Percentiles rank a stretch among this genome's conserved stretches.
These are phyloP conservation scores for Nymphalis c-album DNA, from an alignment of 2,888 invertebrate species.

Conservation along the genomic window DNA sequence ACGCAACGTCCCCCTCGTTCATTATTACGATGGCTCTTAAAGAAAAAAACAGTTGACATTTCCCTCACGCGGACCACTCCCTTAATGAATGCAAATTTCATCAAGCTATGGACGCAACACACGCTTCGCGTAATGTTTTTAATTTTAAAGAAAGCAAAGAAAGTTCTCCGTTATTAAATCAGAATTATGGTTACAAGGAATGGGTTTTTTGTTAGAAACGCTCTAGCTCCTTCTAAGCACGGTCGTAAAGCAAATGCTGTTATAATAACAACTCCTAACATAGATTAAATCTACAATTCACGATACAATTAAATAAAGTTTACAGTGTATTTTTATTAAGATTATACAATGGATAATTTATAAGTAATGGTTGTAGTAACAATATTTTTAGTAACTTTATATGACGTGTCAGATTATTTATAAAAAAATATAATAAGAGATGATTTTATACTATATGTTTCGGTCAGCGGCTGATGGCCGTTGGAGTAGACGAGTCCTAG, in stretches of 20 bases:
- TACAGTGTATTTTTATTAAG: neutral
- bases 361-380: too few species aligned
- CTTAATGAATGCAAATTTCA: slow-evolving; percentile 77
- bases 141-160: slow-evolving; percentile 51
- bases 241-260: neutral
- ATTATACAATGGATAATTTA: neutral
- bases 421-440: too few species aligned
- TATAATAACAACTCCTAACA: slow-evolving; percentile 4
- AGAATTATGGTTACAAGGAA: slow-evolving; percentile 27
- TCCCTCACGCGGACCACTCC: slow-evolving; percentile 52
- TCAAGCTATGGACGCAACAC: slow-evolving; percentile 56
- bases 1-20: slow-evolving; percentile 34
- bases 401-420: too few species aligned
- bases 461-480: too few species aligned
- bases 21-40: slow-evolving; percentile 49
- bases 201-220: slow-evolving; percentile 14
- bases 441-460: too few species aligned
- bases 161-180: slow-evolving; percentile 34
- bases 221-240: slow-evolving; percentile 4
- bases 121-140: slow-evolving; percentile 58
- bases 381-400: too few species aligned
- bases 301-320: neutral
- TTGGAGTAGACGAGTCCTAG: too few species aligned
- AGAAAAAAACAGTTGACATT: slow-evolving; percentile 56
- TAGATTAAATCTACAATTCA: neutral